phyloP scores from a whole-genome alignment of 2,888 invertebrate genomes.

The Athetis lepigone region DNA sequence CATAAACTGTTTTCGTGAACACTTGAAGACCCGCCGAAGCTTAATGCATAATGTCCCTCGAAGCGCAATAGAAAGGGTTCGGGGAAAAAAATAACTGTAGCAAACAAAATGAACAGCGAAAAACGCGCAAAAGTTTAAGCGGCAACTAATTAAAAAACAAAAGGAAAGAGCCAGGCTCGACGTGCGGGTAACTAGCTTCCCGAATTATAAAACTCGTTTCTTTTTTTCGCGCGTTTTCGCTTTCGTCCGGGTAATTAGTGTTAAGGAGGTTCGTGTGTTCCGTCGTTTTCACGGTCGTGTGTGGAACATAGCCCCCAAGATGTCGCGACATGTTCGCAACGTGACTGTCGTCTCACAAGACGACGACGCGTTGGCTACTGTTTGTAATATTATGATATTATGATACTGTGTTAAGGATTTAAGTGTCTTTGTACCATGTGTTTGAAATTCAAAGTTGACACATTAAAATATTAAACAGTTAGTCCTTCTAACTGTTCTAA shows the following conservation, averaged over 20 bases:
- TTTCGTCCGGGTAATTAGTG: conserved; percentile 86
- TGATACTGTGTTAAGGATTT: too few relatives aligned
- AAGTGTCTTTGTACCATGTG: too few relatives aligned
- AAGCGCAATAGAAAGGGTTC: conserved; percentile 40
- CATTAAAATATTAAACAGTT: neutral
- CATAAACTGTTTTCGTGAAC: conserved; percentile 16
- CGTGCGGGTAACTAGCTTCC: conserved; percentile 79
- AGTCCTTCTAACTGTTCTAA: neutral
- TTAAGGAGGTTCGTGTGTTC: conserved; percentile 80
- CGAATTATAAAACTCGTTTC: conserved; percentile 80
- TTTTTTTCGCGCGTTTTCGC: conserved; percentile 82
- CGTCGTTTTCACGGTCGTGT: conserved; percentile 35
- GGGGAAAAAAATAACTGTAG: conserved; percentile 67
- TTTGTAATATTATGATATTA: too few relatives aligned
- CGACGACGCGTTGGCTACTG: too few relatives aligned
- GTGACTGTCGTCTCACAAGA: too few relatives aligned
- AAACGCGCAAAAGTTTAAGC: conserved; percentile 83
- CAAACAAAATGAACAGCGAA: conserved; percentile 75
- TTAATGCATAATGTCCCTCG: conserved; percentile 55
- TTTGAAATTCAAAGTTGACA: neutral
- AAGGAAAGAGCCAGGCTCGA: conserved; percentile 78
- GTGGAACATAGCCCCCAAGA: conserved; percentile 9
- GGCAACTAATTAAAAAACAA: conserved; percentile 88
- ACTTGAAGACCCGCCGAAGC: conserved; percentile 20
- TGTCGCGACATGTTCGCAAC: neutral